A percentile compares a stretch with the other conserved stretches of the same genome.
phyloP scores from a whole-genome alignment of 1,140 invertebrate species.

The Plectus sambesii region DNA sequence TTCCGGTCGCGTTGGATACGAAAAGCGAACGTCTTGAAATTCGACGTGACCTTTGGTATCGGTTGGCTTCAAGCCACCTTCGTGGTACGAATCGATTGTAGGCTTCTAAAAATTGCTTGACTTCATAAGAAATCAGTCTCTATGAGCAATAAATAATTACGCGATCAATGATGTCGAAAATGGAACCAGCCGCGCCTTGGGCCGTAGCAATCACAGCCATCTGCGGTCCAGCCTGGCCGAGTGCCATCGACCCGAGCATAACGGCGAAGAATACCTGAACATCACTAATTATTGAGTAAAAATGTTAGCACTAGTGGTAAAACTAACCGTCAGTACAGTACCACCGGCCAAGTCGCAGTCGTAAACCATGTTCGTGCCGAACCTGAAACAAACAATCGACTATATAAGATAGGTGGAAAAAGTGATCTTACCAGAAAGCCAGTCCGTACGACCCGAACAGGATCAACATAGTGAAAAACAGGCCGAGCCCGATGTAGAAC shows the following conservation, averaged over 20 bases:
- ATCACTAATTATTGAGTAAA: no score
- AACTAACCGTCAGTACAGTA: constrained; percentile 18
- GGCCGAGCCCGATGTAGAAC: constrained; percentile 25
- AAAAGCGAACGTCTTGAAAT: constrained; percentile 46
- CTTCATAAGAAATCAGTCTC: constrained; percentile 3
- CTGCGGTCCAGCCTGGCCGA: constrained; percentile 11
- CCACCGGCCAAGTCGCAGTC: constrained; percentile 7
- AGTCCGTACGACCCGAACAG: constrained; percentile 27
- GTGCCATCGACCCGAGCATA: constrained; percentile 17
- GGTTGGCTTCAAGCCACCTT: constrained; percentile 29
- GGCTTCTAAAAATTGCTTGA: constrained; percentile 33
- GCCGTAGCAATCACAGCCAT: constrained; percentile 15
- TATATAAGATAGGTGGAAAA: no score
- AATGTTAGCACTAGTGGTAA: no score
- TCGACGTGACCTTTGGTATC: constrained; percentile 40
- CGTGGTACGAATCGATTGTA: constrained; percentile 42
- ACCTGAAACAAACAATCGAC: no score
- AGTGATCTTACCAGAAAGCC: constrained; percentile 18
- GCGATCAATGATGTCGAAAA: constrained; percentile 21
- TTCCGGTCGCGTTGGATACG: constrained; percentile 47
- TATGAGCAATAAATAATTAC: constrained; percentile 12
- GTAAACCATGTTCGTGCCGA: constrained; percentile 17
- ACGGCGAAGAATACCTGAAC: constrained; percentile 23
- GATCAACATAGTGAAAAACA: constrained; percentile 28
- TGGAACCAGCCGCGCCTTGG: constrained; percentile 15